A percentile compares a stretch with the other conserved stretches of the same genome.
phyloP scores from a whole-genome alignment of 2,113 vertebrate genomes.

The Agelaius phoeniceus region DNA sequence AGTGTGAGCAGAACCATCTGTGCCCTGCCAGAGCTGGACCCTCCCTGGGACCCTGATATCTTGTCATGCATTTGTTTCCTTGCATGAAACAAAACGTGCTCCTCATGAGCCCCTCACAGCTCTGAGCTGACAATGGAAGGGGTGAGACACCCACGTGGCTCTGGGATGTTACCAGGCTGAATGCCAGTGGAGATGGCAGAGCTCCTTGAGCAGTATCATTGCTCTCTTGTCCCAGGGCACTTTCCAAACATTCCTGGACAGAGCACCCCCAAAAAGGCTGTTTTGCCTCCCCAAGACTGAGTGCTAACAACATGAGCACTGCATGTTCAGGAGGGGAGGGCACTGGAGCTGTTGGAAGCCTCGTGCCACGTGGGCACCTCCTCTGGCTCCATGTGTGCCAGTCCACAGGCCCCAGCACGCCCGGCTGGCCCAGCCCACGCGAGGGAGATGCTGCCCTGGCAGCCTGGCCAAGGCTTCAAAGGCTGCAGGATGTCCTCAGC shows the following conservation, averaged over 20 bases:
- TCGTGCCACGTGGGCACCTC: not conserved
- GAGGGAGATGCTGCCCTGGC: not conserved
- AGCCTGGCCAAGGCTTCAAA: not conserved
- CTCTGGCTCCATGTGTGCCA: accelerated
- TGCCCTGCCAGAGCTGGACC: not conserved
- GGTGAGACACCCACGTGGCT: not conserved
- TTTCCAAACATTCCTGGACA: not conserved
- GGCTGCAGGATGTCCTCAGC: not conserved
- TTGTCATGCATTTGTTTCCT: not conserved
- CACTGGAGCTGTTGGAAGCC: not conserved
- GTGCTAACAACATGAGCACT: not conserved
- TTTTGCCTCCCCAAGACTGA: accelerated
- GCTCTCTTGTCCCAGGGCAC: not conserved
- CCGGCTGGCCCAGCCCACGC: accelerated
- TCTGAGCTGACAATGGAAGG: not conserved
- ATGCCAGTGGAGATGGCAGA: not conserved
- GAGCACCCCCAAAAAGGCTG: not conserved
- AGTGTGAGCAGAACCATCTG: not conserved
- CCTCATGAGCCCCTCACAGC: no score
- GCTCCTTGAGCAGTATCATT: not conserved
- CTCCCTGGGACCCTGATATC: no score
- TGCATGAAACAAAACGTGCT: accelerated
- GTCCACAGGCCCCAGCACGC: not conserved
- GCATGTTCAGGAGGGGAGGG: accelerated
- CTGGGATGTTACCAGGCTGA: not conserved